phyloP scores from a whole-genome alignment of 2,888 invertebrate species.

The Melipona beecheii region DNA sequence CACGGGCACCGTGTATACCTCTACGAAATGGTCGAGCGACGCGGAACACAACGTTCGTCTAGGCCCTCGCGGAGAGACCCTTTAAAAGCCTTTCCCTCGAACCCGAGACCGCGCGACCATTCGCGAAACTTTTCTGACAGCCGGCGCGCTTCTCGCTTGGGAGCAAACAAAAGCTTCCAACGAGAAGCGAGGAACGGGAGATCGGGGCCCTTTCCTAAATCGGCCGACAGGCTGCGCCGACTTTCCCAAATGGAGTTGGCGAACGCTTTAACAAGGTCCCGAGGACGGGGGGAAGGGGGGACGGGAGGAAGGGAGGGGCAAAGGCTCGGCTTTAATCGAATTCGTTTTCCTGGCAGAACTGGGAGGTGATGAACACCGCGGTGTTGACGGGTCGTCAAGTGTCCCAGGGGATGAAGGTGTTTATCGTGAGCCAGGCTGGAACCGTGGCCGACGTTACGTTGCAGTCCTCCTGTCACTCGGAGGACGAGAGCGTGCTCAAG shows the following conservation, averaged over 20 bases:
- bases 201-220: constrained; percentile 27
- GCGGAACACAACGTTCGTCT: neutral
- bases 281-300: neutral
- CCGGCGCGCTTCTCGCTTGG: neutral
- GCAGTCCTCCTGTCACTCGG: constrained; percentile 97
- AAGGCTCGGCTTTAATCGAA: constrained; percentile 41
- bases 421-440: constrained; percentile 97
- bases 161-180: constrained; percentile 41
- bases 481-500: constrained; percentile 98
- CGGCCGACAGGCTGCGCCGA: constrained; percentile 1
- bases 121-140: constrained; percentile 52
- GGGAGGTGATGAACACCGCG: constrained; percentile 98
- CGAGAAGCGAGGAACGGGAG: constrained; percentile 21
- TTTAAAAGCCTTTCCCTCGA: constrained; percentile 46
- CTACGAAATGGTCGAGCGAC: constrained; percentile 28
- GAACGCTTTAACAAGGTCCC: constrained; percentile 22
- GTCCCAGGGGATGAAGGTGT: constrained; percentile 97
- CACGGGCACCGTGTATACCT: constrained; percentile 3
- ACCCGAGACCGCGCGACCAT: constrained; percentile 17
- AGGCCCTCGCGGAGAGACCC: constrained; percentile 26
- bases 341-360: constrained; percentile 88
- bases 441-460: constrained; percentile 97
- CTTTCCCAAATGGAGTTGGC: constrained; percentile 31
- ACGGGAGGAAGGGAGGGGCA: neutral
- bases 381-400: constrained; percentile 97